These are phyloP conservation scores for Troides aeacus DNA, from an alignment of 2,888 invertebrate genomes.

Conservation along the genomic window DNA sequence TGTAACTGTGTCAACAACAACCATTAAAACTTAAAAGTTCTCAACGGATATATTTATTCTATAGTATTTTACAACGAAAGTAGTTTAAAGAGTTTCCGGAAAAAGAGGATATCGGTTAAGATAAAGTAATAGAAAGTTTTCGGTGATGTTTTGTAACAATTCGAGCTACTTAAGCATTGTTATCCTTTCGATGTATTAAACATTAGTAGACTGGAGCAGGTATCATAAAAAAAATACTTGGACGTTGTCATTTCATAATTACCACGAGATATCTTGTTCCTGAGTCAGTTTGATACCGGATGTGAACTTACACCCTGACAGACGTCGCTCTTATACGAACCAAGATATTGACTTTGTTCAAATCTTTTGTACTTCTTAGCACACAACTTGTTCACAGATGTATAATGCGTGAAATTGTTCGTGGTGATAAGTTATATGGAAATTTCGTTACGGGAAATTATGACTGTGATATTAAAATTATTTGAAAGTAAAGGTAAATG, in stretches of 20 bases:
- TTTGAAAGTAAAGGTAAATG: no score
- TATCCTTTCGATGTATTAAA: background rate
- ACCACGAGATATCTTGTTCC: background rate
- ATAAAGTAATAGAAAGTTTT: no score
- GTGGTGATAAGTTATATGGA: no score
- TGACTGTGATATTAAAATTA: no score
- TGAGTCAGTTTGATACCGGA: background rate
- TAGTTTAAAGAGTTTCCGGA: background rate
- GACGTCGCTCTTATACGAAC: background rate
- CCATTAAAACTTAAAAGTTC: constrained; percentile 5
- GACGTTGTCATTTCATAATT: background rate
- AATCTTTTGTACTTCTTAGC: background rate
- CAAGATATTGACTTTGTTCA: background rate
- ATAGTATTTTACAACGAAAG: background rate
- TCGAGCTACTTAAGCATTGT: background rate
- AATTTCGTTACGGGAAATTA: no score
- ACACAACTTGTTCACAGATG: background rate
- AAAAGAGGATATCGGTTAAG: no score
- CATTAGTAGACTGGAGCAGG: background rate
- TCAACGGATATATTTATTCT: background rate
- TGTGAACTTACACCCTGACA: background rate
- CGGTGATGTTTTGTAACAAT: no score
- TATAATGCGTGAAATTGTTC: background rate
- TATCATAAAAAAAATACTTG: background rate
- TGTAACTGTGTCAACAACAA: constrained; percentile 19